Evolutionary conservation across 2,113 vertebrate species (phyloP), one percentile per base, ranked within the genome.

Genomic region (Rhegmatorhina hoffmannsi): DNA sequence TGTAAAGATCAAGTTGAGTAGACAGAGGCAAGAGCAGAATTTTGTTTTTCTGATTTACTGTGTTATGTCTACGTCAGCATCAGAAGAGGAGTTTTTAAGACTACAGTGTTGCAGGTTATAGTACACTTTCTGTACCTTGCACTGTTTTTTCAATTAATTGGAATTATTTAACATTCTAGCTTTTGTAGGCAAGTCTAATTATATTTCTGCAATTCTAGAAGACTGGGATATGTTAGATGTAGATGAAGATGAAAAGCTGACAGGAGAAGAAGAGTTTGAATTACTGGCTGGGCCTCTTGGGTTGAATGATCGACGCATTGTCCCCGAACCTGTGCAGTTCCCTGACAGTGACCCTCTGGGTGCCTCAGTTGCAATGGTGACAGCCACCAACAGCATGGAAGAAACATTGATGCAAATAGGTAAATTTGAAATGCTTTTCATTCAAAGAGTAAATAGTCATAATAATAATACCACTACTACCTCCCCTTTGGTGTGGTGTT

Each of bases 141-240:
- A 19, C 40, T 53, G 24, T 0, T 34, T 55, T 70, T 77, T 55
- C 4, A 91, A 59, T 77, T 53, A 62, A 23, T 36, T 72, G 19
- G 44, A 83, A 59, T 86, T 16, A 66, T 66, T 85, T 63, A 18
- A 7, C 31, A 44, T 43, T 58, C 72, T 38, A 49, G 36, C 29
- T 84, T 74, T 70, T 78, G 7, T 91, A 69, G 91, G 52, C 56
- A 64, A 79, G 13, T 59, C 8, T 78, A 31, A 58, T 84, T 76
- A 1, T 34, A 7, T 69, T 88, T 93, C 28, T 97, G 75, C 64
- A 79, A 74, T 69, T 96, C 38, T 98, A 99, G 99, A 99, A 97
- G 99, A 99, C 97, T 99, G 99, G 99, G 99, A 99, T 97, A 99
- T 99, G 99, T 95, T 99, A 95, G 99, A 99, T 66, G 98, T 99